Conservation (phyloP, 1,140 invertebrate genomes). For the Linepithema humile region DNA sequence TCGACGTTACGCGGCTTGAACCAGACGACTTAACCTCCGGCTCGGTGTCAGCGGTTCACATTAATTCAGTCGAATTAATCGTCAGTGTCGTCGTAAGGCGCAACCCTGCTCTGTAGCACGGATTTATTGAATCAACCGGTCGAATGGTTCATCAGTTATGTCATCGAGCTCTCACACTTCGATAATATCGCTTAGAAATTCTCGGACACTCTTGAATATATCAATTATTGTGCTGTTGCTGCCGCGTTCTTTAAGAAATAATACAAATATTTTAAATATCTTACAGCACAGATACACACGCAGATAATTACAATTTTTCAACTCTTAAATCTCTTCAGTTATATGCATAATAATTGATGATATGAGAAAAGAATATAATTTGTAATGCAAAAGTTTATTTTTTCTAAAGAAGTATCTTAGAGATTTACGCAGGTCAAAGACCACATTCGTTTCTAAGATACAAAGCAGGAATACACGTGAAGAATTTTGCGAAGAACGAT, state of each 20-base stretch:
- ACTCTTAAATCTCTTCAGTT: neutral
- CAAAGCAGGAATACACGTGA: neutral
- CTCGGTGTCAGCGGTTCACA: conserved; percentile 80
- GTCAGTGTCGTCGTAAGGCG: conserved; percentile 76
- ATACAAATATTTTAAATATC: neutral
- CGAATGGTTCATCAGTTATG: conserved; percentile 80
- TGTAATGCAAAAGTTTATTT: neutral
- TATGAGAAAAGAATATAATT: neutral
- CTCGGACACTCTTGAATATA: neutral
- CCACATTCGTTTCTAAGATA: neutral
- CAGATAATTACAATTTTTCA: neutral
- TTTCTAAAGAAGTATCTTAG: neutral
- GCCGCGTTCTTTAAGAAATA: neutral
- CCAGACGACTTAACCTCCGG: conserved; percentile 76
- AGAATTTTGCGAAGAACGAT: conserved; percentile 15
- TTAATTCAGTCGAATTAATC: conserved; percentile 84
- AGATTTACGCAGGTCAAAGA: neutral
- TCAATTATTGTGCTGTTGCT: neutral
- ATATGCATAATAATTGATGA: neutral
- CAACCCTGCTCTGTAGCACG: conserved; percentile 78
- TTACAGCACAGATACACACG: neutral
- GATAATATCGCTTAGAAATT: conserved; percentile 13
- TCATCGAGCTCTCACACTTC: conserved; percentile 67
- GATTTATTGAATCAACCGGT: conserved; percentile 84
- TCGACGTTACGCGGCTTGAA: conserved; percentile 49